phyloP scores from a whole-genome alignment of 2,888 invertebrate species.

The Caenorhabditis panamensis region DNA sequence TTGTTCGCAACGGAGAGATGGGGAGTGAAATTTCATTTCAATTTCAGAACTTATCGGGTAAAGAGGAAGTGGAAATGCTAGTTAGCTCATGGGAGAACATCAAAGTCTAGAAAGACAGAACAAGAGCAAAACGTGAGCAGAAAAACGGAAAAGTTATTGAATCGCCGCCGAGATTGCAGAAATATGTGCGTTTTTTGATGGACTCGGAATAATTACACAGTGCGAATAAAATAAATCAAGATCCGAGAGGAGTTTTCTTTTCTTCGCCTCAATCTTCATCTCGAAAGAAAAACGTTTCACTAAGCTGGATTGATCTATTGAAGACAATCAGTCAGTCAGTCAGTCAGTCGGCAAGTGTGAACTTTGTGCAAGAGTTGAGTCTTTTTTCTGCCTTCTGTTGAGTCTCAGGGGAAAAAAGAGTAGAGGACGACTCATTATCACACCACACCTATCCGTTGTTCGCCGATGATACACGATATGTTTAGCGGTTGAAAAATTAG shows the following conservation, averaged over 20 bases:
- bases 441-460: constrained; percentile 7
- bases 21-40: neutral
- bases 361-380: constrained; percentile 42
- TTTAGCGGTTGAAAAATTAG: constrained; percentile 28
- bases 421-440: neutral
- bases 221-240: constrained; percentile 25
- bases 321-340: constrained; percentile 34
- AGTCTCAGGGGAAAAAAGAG: neutral
- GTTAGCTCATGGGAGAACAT: no score
- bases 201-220: constrained; percentile 46
- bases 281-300: constrained; percentile 6
- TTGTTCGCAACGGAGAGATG: constrained; percentile 1
- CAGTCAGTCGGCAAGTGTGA: constrained; percentile 28
- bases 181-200: constrained; percentile 43
- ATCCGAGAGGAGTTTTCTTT: constrained; percentile 17
- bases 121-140: neutral
- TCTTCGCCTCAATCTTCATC: neutral
- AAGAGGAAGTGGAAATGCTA: constrained; percentile 25
- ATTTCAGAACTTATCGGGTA: neutral
- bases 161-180: neutral
- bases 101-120: neutral
- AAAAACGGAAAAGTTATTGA: constrained; percentile 28
- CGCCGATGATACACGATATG: constrained; percentile 23
- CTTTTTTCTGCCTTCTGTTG: neutral
- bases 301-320: constrained; percentile 26